phyloP scores from a whole-genome alignment of 2,797 vertebrate species.

The Siniperca scherzeri region DNA sequence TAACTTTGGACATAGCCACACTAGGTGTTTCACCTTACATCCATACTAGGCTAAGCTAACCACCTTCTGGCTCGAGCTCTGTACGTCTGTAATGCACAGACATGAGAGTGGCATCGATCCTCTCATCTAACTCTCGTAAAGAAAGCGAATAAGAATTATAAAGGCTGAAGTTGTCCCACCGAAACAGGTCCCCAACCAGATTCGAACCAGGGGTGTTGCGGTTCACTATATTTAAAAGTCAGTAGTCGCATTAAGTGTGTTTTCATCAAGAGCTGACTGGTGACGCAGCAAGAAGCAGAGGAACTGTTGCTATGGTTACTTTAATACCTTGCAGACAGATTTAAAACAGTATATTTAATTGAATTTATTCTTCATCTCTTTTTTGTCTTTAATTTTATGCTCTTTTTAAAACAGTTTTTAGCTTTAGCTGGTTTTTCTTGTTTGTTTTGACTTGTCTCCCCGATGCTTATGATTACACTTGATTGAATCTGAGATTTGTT shows the following conservation, averaged over 20 bases:
- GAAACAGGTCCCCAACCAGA: neutral
- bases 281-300: neutral
- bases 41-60: neutral
- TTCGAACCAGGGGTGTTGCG: neutral
- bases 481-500: neutral
- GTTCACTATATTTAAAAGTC: neutral
- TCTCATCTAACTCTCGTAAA: too few species aligned
- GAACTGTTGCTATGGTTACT: neutral
- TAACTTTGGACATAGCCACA: too few species aligned
- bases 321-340: neutral
- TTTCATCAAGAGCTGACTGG: neutral
- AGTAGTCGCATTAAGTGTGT: neutral
- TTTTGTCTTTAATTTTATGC: too few species aligned
- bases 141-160: neutral
- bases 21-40: neutral
- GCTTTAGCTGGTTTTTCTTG: too few species aligned
- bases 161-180: neutral
- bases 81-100: too few species aligned
- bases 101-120: too few species aligned
- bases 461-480: too few species aligned
- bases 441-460: neutral
- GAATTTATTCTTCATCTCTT: too few species aligned
- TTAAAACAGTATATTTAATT: neutral
- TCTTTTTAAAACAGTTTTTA: neutral
- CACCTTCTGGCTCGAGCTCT: too few species aligned